Base-by-base conservation (phyloP, 2,888 invertebrate species). In the Chrysolina haemoptera region DNA sequence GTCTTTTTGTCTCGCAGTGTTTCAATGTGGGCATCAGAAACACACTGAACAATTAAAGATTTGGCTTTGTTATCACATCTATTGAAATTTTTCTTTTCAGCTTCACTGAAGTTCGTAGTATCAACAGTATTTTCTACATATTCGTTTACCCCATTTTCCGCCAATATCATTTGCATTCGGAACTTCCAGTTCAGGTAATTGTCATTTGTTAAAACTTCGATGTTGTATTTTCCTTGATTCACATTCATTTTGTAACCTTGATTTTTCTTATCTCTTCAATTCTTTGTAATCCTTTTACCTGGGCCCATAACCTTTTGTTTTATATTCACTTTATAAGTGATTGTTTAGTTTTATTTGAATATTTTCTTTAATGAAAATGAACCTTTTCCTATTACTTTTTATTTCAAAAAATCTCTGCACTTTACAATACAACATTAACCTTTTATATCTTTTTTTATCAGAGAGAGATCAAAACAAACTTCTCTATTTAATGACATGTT, bases 1-100 rank as follows among this genome's bases (percentile, higher is more conserved):
- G 64, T 75, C 14, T 59, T 63, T 59, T 64, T 64, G 16, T 64
- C 64, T 16, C 64, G 18, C 27, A 46, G 43, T 9, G n/a, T 43
- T 43, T 64, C 46, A 20, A 64, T 18, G 14, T 43, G 41, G 12
- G 43, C 16, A 64, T 64, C 46, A 1, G 40, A 41, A 9, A 46
- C 64, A 27, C 64, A 64, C 40, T 64, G 64, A 4, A 64, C 64
- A 18, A 20, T 64, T 40, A 64, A 16, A 1, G 64, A 46, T 64
- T 64, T 64, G 6, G 64, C 64, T 46, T 11, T 64, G 18, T 43
- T 27, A 14, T 64, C 43, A n/a, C 14, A n/a, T 64, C 43, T 46
- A 5, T 0, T 22, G 14, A 55, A 55, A 11, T 3, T 55, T 22
- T 55, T 55, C 12, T 55, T 55, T 9, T 55, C 50, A 5, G 50